Conservation (phyloP, 2,797 vertebrate genomes). For the Ataeniobius toweri region DNA sequence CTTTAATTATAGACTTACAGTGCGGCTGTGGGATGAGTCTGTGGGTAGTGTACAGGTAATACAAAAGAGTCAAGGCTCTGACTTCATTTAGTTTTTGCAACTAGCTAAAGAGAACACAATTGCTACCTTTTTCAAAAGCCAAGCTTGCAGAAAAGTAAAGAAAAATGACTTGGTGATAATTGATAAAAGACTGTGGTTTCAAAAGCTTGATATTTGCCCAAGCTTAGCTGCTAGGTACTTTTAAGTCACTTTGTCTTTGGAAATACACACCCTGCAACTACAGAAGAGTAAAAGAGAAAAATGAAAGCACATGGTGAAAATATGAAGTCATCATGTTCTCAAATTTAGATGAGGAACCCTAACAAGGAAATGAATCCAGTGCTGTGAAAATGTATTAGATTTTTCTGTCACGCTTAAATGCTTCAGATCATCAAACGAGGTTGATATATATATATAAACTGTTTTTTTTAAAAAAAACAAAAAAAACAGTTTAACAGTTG, state of each 20-base stretch:
- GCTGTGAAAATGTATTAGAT: background rate
- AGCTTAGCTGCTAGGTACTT: background rate
- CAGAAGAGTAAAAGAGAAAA: background rate
- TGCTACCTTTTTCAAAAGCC: slow-evolving; percentile 17
- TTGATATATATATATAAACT: background rate
- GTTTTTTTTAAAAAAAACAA: background rate
- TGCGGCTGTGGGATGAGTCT: slow-evolving; percentile 18
- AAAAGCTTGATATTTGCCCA: background rate
- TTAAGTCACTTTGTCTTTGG: background rate
- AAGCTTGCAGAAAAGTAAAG: slow-evolving; percentile 6
- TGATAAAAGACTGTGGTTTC: background rate
- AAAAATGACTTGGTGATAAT: background rate
- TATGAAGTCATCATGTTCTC: background rate
- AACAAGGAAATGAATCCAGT: background rate
- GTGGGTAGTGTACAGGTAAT: slow-evolving; percentile 19
- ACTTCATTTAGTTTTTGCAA: slow-evolving; percentile 24
- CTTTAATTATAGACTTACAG: slow-evolving; percentile 7
- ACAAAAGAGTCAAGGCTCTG: slow-evolving; percentile 35
- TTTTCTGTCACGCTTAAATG: background rate
- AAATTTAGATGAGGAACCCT: background rate
- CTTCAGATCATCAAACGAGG: background rate
- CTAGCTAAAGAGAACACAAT: slow-evolving; percentile 13
- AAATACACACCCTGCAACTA: background rate
- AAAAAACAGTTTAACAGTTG: background rate
- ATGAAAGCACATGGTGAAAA: background rate